These are phyloP conservation scores for Melieria picta DNA, from an alignment of 2,888 invertebrate genomes.

Conservation along the genomic window DNA sequence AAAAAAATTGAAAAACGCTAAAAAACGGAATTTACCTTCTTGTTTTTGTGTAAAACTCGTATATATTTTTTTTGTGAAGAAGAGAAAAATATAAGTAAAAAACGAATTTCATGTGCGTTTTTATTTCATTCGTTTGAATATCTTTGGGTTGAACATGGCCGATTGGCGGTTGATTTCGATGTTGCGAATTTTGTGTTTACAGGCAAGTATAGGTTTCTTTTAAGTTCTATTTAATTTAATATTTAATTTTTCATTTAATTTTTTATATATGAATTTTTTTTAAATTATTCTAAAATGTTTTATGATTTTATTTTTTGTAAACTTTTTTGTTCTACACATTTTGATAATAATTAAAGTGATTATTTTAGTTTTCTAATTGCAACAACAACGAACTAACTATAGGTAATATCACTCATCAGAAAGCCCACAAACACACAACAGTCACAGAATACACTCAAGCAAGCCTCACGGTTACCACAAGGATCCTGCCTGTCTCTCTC, in stretches of 20 bases:
- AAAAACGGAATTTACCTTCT: constrained; percentile 40
- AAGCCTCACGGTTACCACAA: too few relatives aligned
- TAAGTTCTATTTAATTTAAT: neutral
- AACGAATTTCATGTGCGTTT: constrained; percentile 33
- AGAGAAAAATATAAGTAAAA: constrained; percentile 37
- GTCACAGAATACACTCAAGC: too few relatives aligned
- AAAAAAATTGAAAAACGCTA: constrained; percentile 44
- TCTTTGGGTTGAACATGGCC: too few relatives aligned
- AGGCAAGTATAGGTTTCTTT: constrained; percentile 21
- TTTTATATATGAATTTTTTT: neutral
- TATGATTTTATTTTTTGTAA: neutral
- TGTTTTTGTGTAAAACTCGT: constrained; percentile 46
- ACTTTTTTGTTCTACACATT: neutral
- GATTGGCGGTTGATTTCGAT: neutral
- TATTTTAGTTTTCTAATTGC: too few relatives aligned
- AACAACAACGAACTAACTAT: too few relatives aligned
- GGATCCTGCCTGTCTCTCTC: too few relatives aligned
- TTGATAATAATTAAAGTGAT: too few relatives aligned
- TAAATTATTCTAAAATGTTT: constrained; percentile 13
- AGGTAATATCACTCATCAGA: too few relatives aligned
- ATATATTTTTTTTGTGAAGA: constrained; percentile 31
- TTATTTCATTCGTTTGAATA: constrained; percentile 17
- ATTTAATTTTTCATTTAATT: constrained; percentile 13
- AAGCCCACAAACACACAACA: too few relatives aligned
- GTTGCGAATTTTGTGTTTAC: neutral